Evolutionary conservation across 2,797 vertebrate species (phyloP), one percentile per base, ranked within the genome.

Genomic region (Artibeus jamaicensis): DNA sequence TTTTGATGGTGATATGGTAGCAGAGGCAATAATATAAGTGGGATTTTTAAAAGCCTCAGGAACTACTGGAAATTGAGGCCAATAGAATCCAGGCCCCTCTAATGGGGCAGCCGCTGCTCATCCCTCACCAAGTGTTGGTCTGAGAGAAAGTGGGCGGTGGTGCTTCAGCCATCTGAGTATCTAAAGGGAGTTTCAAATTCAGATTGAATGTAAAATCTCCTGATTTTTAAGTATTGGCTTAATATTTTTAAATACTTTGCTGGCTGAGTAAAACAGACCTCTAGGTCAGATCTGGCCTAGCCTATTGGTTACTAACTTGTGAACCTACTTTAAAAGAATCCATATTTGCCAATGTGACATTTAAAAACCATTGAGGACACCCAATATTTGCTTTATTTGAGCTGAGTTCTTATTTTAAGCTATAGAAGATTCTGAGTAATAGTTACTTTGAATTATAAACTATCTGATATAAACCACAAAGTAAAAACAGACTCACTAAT

Each of bases 221-320:
- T 86, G 26, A 78, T 34, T 79, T 95, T 95, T 19, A 89, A 88
- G 34, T 37, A 53, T n/a, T 74, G 9, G 14, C 26, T 82, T 34
- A 34, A 50, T 88, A 70, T 86, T 96, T 89, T 77, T 53, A 95
- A 86, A 21, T 46, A 53, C 32, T 82, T 94, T 84, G 9, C 34
- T 86, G 76, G n/a, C 2, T n/a, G 32, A 94, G 46, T 78, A 59
- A 86, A 89, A 73, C 32, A n/a, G 29, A 76, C 39, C 14, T 62
- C 12, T 18, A 67, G 76, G 39, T 50, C 55, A 82, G 82, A 88
- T 65, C 70, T 79, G 71, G 42, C 48, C 16, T 12, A 6, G 9
- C 21, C 50, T 85, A 11, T 65, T 57, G 59, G 37, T 21, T 55
- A 78, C 21, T 62, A 26, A 15, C 50, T 79, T 77, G 19, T 86